These are phyloP conservation scores for Apodemus sylvaticus DNA, from an alignment of 2,113 vertebrate species.

Conservation along the genomic window DNA sequence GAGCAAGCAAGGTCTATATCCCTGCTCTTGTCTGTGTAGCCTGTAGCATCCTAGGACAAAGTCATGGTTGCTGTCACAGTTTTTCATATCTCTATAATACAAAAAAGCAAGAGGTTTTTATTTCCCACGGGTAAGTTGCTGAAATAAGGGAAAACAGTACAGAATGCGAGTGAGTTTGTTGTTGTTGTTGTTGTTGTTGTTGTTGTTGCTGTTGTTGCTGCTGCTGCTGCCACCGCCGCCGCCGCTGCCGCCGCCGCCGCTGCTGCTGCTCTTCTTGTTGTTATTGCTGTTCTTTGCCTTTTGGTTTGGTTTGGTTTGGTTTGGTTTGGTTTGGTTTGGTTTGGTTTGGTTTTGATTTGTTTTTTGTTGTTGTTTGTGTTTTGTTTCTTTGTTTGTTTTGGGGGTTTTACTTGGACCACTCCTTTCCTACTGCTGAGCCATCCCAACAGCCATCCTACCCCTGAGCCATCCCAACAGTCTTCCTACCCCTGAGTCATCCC, in stretches of 20 bases:
- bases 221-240: no score
- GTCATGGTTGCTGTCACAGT: neutral
- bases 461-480: no score
- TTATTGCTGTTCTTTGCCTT: no score
- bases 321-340: no score
- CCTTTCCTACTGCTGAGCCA: neutral
- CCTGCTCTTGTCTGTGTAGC: neutral
- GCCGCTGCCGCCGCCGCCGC: no score
- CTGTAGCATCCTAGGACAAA: neutral
- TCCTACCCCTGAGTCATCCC: no score
- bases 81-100: neutral
- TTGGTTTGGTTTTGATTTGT: neutral
- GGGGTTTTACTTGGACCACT: neutral
- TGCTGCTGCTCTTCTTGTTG: no score
- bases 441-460: neutral
- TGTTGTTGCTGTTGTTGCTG: no score
- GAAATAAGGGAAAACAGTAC: neutral
- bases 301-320: neutral
- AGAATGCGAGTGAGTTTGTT: neutral
- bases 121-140: accelerated
- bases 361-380: neutral
- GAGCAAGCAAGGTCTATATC: accelerated
- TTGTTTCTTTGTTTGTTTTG: neutral
- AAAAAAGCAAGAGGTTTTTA: neutral
- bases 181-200: neutral